These are phyloP conservation scores for Onychostruthus taczanowskii DNA, from an alignment of 2,113 vertebrate genomes.

Conservation along the genomic window DNA sequence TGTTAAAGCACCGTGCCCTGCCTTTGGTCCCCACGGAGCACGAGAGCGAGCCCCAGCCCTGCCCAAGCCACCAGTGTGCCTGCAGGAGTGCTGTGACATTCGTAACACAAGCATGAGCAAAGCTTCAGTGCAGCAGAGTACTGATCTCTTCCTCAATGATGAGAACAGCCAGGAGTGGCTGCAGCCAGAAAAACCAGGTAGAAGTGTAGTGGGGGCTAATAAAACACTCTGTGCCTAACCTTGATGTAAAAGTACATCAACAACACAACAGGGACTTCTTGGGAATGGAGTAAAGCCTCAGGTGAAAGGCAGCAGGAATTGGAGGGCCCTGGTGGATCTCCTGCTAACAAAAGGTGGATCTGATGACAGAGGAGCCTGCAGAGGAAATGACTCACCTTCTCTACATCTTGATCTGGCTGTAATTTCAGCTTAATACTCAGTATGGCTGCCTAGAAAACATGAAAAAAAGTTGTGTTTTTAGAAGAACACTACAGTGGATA, in stretches of 20 bases:
- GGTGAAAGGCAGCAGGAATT: background rate
- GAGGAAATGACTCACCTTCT: constrained; percentile 78
- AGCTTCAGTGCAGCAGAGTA: background rate
- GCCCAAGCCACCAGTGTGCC: background rate
- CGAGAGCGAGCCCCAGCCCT: background rate
- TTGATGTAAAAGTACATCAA: background rate
- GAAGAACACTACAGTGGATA: background rate
- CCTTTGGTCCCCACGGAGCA: background rate
- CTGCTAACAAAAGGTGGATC: background rate
- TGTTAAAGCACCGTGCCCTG: background rate
- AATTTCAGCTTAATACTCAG: constrained; percentile 78
- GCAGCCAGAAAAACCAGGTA: background rate
- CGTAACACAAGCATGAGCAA: background rate
- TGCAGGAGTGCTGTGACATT: background rate
- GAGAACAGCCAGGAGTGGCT: background rate
- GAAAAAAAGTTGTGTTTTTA: background rate
- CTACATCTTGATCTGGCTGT: constrained; percentile 79
- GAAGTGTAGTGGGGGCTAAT: too few relatives aligned
- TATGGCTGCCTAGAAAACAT: constrained; percentile 73
- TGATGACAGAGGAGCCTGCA: background rate
- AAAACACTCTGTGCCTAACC: background rate
- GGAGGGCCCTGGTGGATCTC: background rate
- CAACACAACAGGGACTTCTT: background rate
- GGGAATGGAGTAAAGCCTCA: background rate
- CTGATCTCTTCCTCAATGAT: background rate